Base-by-base conservation (phyloP, 2,113 vertebrate genomes). In the Mustela nigripes region DNA sequence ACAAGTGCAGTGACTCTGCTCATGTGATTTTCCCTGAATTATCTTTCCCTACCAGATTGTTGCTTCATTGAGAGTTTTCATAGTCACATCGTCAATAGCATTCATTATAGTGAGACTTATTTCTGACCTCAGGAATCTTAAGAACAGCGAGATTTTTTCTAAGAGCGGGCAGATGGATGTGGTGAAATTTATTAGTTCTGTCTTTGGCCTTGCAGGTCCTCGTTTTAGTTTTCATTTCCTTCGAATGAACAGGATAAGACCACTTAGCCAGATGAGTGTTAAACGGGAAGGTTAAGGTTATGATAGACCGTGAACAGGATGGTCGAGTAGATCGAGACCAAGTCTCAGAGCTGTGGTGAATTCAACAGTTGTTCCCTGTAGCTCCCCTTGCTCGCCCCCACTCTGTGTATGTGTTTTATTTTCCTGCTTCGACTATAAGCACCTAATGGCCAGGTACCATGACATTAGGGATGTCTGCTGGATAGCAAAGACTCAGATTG, bases 41-140 rank as follows among this genome's bases (percentile, higher is more conserved):
- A 31, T 73, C 91, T 93, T 90, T 78, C 45, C 78, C 67, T 71
- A 12, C 45, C 85, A 91, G n/a, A 48, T 45, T 39, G 39, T 67
- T 36, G 14, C 94, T 97, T 96, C 67, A 65, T 42, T 78, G 67
- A 84, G 39, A 73, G 87, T 88, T 89, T 95, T 88, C 74, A 74
- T 42, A 45, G 73, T 83, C 79, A 74, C 82, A 16, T n/a, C 83
- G 56, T 87, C 87, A 79, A 1, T 83, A 71, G 33, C n/a, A 28
- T 4, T 94, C 53, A 33, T 71, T 88, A 19, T 28, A 39, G 36
- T 45, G n/a, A 53, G 36, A 50, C 28, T 42, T 33, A 36, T 11
- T 53, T 93, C 89, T 92, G 60, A 78, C 60, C 45, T 87, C 39
- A 63, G 58, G 82, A 86, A 63, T 73, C 85, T 91, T n/a, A 89